These are phyloP conservation scores for Hipparchia sbordonii DNA, from an alignment of 2,888 invertebrate genomes.

Conservation along the genomic window DNA sequence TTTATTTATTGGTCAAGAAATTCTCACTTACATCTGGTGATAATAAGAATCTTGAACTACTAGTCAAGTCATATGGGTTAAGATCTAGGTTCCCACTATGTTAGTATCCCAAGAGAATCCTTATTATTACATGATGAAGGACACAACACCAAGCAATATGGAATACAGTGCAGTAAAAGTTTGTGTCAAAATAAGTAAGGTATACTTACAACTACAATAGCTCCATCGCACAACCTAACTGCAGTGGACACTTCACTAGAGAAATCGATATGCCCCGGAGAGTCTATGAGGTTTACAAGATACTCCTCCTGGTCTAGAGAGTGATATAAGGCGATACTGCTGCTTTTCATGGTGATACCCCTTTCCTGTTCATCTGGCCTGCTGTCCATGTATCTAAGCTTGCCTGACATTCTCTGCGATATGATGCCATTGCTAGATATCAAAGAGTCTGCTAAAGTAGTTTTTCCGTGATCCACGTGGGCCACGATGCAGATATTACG, in stretches of 20 bases:
- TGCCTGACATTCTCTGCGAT: constrained; percentile 94
- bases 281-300: constrained; percentile 98
- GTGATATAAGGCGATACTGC: constrained; percentile 94
- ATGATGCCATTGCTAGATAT: constrained; percentile 98
- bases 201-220: constrained; percentile 90
- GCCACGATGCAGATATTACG: constrained; percentile 98
- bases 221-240: constrained; percentile 97
- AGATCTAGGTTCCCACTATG: too few relatives aligned
- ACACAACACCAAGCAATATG: neutral
- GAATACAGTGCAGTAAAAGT: neutral
- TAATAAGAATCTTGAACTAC: too few relatives aligned
- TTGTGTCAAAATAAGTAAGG: neutral
- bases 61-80: too few relatives aligned
- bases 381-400: constrained; percentile 96
- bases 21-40: too few relatives aligned
- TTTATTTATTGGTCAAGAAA: too few relatives aligned
- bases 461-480: constrained; percentile 99
- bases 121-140: too few relatives aligned
- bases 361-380: constrained; percentile 97
- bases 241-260: constrained; percentile 99
- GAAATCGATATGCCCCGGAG: constrained; percentile 99
- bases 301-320: constrained; percentile 78
- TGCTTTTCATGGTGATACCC: constrained; percentile 99
- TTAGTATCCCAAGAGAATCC: too few relatives aligned
- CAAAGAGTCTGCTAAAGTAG: constrained; percentile 96